Evolutionary conservation across 1,140 invertebrate species (phyloP).

Genomic region (Microplitis demolitor): DNA sequence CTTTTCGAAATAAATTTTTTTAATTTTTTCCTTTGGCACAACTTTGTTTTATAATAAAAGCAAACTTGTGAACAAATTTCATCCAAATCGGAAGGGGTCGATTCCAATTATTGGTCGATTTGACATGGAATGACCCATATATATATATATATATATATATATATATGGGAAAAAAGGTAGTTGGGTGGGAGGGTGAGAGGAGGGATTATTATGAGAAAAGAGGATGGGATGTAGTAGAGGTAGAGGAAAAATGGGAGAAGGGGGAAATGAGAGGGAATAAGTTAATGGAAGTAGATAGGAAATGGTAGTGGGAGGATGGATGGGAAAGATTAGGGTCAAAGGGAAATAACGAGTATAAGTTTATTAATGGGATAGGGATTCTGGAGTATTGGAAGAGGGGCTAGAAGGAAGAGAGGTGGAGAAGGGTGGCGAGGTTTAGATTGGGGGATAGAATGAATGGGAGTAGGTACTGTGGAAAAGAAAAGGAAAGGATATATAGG

Average conservation of each 20-base stretch:
- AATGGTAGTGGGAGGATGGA: not conserved
- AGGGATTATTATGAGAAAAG: not conserved
- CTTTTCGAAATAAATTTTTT: no score
- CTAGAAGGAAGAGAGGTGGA: slow-evolving; percentile 15
- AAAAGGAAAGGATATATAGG: not conserved
- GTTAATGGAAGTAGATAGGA: not conserved
- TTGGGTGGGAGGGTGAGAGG: not conserved
- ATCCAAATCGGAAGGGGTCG: no score
- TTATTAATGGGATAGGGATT: not conserved
- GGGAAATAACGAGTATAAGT: slow-evolving; percentile 11
- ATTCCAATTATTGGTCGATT: no score
- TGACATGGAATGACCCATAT: no score
- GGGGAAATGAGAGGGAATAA: not conserved
- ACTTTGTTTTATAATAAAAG: no score
- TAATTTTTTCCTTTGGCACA: no score
- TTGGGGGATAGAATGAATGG: not conserved
- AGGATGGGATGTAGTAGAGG: no score
- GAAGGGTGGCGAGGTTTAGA: slow-evolving; percentile 5
- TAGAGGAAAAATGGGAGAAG: no score
- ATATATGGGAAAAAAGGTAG: not conserved
- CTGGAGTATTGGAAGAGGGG: slow-evolving; percentile 3
- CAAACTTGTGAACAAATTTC: no score
- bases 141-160: no score
- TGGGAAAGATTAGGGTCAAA: not conserved
- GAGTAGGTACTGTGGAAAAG: not conserved